A percentile compares a stretch with the other conserved stretches of the same genome.
phyloP scores from a whole-genome alignment of 2,888 invertebrate genomes.

The Arrhopalites spinosus region DNA sequence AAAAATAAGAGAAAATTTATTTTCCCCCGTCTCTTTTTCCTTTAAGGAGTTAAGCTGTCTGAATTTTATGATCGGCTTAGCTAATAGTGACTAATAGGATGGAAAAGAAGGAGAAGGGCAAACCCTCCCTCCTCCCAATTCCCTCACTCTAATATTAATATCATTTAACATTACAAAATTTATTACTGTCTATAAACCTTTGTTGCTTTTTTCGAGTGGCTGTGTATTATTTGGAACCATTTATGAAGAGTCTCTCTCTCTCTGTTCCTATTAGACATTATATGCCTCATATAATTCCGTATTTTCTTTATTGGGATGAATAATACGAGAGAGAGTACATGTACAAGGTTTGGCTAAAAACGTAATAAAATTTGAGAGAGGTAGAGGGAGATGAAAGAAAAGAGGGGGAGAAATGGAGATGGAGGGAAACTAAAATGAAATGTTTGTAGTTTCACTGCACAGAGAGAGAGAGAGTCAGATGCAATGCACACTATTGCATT shows the following conservation, averaged over 20 bases:
- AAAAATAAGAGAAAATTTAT: neutral
- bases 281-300: neutral
- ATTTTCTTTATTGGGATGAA: neutral
- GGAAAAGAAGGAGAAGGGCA: neutral
- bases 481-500: neutral
- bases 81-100: slow-evolving; percentile 16
- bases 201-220: neutral
- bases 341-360: neutral
- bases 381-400: neutral
- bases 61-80: neutral
- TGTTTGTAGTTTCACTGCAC: no score
- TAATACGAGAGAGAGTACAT: neutral
- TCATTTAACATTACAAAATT: neutral
- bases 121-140: neutral
- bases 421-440: slow-evolving; percentile 3
- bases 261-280: no score
- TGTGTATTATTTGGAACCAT: neutral
- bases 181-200: neutral
- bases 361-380: slow-evolving; percentile 20
- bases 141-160: neutral
- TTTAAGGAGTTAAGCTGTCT: neutral
- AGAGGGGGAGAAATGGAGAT: neutral
- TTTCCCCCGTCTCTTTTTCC: neutral
- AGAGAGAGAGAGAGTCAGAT: neutral
- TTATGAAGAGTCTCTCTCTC: neutral